phyloP scores from a whole-genome alignment of 1,140 invertebrate species.

The Drosophila parvula region DNA sequence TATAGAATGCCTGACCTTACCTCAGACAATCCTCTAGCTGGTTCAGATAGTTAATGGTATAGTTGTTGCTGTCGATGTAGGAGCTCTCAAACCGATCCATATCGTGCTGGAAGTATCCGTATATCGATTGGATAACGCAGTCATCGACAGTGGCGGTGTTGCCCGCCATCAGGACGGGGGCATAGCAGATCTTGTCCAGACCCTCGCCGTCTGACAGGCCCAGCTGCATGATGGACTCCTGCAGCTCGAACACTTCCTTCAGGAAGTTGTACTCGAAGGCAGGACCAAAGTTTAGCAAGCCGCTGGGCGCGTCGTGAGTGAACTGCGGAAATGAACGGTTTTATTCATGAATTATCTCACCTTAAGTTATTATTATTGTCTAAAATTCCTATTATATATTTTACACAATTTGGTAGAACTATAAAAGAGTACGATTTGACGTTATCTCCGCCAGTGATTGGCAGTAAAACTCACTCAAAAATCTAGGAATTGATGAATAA shows the following conservation, averaged over 20 bases:
- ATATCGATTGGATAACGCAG: slow-evolving; percentile 92
- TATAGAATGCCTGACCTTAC: slow-evolving; percentile 58
- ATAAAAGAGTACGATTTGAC: background rate
- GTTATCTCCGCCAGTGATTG: background rate
- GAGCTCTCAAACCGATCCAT: slow-evolving; percentile 84
- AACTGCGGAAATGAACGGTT: slow-evolving; percentile 40
- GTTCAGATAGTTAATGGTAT: slow-evolving; percentile 84
- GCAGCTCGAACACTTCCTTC: slow-evolving; percentile 87
- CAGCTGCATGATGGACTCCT: slow-evolving; percentile 86
- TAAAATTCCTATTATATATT: background rate
- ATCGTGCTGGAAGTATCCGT: slow-evolving; percentile 91
- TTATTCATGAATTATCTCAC: too few species aligned
- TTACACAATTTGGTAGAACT: background rate
- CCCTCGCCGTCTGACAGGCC: slow-evolving; percentile 84
- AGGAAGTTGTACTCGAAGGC: slow-evolving; percentile 90
- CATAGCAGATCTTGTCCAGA: slow-evolving; percentile 92
- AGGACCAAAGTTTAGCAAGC: slow-evolving; percentile 86
- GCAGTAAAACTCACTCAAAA: background rate
- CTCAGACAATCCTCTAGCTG: slow-evolving; percentile 84
- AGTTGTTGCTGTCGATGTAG: slow-evolving; percentile 62
- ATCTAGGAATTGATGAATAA: slow-evolving; percentile 2
- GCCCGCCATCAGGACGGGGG: slow-evolving; percentile 90
- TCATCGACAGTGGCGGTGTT: slow-evolving; percentile 85
- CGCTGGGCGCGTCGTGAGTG: slow-evolving; percentile 72
- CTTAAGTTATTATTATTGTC: too few species aligned